Conservation (phyloP, 2,888 invertebrate species). For the Neria commutata region DNA sequence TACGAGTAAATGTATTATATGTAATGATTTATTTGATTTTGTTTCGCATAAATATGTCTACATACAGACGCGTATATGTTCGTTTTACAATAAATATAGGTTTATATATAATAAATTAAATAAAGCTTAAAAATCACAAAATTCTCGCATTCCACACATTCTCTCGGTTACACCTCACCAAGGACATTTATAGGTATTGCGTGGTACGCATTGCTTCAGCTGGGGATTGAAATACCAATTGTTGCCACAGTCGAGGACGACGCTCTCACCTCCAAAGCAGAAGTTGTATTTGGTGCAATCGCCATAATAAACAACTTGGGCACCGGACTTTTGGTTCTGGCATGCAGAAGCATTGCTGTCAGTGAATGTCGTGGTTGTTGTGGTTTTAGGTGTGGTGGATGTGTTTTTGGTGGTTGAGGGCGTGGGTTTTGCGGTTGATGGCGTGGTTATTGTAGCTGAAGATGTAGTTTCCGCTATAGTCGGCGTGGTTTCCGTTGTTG, state of each 20-base stretch:
- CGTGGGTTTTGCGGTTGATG: background rate
- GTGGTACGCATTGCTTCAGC: conserved; percentile 22
- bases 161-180: conserved; percentile 10
- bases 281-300: conserved; percentile 26
- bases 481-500: too few relatives aligned
- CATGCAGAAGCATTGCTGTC: background rate
- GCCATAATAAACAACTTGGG: conserved; percentile 13
- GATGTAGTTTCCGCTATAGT: too few relatives aligned
- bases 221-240: conserved; percentile 20
- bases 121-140: too few relatives aligned
- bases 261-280: conserved; percentile 19
- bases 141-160: background rate
- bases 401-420: background rate
- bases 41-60: too few relatives aligned
- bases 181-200: conserved; percentile 20
- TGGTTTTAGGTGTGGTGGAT: background rate
- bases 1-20: too few relatives aligned
- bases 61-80: too few relatives aligned
- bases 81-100: too few relatives aligned
- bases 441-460: too few relatives aligned
- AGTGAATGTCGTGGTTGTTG: background rate
- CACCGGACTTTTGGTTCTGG: background rate
- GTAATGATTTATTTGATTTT: too few relatives aligned
- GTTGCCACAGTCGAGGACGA: conserved; percentile 13
- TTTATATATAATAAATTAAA: background rate